Percentiles rank a stretch among this genome's conserved stretches.
Evolutionary conservation across 53 echinoderm and acorn worm species (phyloP).

Genomic region (Temnopleurus reevesii): DNA sequence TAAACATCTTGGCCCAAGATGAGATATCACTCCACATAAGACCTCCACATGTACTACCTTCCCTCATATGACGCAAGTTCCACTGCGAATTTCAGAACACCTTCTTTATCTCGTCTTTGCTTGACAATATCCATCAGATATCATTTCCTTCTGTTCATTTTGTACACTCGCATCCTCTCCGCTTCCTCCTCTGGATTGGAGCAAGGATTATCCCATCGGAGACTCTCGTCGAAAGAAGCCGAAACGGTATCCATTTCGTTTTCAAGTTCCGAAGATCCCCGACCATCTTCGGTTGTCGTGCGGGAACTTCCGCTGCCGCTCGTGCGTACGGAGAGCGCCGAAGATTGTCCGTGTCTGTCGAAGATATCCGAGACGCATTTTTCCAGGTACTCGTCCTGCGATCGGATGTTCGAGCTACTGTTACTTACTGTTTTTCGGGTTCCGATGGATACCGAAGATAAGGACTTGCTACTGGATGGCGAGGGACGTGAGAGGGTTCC

Average conservation of each 20-base stretch:
- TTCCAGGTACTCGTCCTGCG: conserved; percentile 45
- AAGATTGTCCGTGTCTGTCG: conserved; percentile 37
- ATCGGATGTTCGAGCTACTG: conserved; percentile 27
- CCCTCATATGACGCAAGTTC: conserved; percentile 65
- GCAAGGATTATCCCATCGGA: conserved; percentile 85
- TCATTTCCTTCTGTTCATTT: conserved; percentile 89
- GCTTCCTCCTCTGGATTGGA: conserved; percentile 84
- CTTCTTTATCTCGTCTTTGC: conserved; percentile 83
- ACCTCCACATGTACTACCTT: conserved; percentile 16
- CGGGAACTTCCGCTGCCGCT: conserved; percentile 9
- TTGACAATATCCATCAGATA: conserved; percentile 85
- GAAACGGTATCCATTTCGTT: conserved; percentile 48
- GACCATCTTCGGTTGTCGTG: background rate
- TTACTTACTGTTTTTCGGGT: conserved; percentile 9
- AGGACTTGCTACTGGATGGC: conserved; percentile 19
- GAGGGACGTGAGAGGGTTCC: background rate
- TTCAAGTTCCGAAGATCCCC: conserved; percentile 24
- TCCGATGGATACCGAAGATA: conserved; percentile 2
- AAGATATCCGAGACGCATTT: conserved; percentile 52
- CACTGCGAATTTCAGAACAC: conserved; percentile 82
- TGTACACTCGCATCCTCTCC: conserved; percentile 82
- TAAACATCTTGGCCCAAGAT: too few relatives aligned
- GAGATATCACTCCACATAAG: too few relatives aligned
- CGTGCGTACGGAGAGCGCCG: background rate
- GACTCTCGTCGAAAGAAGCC: conserved; percentile 73